These are phyloP conservation scores for Plumapathes pennacea DNA, from an alignment of 92 coral and sea anemone species.

Conservation along the genomic window DNA sequence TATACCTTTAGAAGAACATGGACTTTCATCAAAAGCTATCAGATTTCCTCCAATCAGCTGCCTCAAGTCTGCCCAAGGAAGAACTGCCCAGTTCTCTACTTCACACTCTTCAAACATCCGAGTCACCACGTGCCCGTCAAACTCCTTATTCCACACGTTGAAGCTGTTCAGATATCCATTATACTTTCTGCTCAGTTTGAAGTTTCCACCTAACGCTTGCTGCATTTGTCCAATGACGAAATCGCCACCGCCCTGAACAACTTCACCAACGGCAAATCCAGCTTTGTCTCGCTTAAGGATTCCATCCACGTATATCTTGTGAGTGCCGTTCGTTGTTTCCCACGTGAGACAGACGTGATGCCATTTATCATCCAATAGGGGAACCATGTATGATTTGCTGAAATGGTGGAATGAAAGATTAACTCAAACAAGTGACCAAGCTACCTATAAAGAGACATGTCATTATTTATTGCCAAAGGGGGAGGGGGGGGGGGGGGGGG, in stretches of 20 bases:
- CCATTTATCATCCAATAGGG: slow-evolving; percentile 3
- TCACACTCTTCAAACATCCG: slow-evolving; percentile 1
- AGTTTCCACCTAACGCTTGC: not conserved
- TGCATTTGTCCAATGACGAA: slow-evolving; percentile 1
- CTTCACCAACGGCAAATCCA: not conserved
- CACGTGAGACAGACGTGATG: slow-evolving; percentile 13
- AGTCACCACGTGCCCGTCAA: not conserved
- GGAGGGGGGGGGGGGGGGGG: too few species aligned
- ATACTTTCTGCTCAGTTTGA: not conserved
- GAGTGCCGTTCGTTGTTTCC: slow-evolving; percentile 1
- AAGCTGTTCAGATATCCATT: not conserved
- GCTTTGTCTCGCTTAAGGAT: not conserved
- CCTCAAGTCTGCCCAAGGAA: slow-evolving; percentile 14
- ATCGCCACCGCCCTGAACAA: slow-evolving; percentile 1
- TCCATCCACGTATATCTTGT: not conserved
- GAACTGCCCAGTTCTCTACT: slow-evolving; percentile 1
- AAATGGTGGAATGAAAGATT: too few species aligned
- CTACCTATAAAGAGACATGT: too few species aligned
- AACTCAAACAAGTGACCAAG: too few species aligned
- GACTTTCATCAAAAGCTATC: too few species aligned
- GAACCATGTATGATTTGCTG: too few species aligned
- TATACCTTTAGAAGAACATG: too few species aligned
- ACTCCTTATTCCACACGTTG: slow-evolving; percentile 6
- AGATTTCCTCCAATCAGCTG: too few species aligned
- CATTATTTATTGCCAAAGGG: too few species aligned